Evolutionary conservation across 2,113 vertebrate species (phyloP).

Genomic region (Toxostoma redivivum): DNA sequence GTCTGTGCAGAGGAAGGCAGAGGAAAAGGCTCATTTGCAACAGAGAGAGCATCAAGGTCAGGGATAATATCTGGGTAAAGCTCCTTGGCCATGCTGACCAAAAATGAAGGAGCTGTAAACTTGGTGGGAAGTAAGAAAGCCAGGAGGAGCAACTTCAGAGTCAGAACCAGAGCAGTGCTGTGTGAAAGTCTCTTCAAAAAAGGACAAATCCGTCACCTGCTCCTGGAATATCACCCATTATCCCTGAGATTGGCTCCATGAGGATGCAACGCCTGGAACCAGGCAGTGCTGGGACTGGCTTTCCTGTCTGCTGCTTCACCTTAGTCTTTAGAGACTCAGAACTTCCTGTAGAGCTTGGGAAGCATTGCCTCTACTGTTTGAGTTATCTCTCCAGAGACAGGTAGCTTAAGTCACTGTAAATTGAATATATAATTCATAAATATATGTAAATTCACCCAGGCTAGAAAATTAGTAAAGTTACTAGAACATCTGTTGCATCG

Average conservation of each 20-base stretch:
- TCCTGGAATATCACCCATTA: not conserved
- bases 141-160: not conserved
- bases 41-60: not conserved
- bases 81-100: not conserved
- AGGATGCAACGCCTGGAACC: fast-evolving
- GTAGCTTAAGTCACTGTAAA: not conserved
- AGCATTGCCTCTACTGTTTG: not conserved
- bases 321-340: not conserved
- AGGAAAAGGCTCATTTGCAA: not conserved
- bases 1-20: not conserved
- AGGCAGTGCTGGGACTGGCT: not conserved
- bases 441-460: not conserved
- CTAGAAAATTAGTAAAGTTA: not conserved
- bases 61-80: not conserved
- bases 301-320: not conserved
- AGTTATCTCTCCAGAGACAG: not conserved
- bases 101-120: not conserved
- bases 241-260: not conserved
- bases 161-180: not conserved
- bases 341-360: not conserved
- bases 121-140: not conserved
- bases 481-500: not conserved
- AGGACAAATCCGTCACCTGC: not conserved
- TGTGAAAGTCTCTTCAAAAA: not conserved
- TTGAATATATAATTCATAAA: not conserved